These are phyloP conservation scores for Dipodomys ordii DNA, from an alignment of 2,113 vertebrate species.

Conservation along the genomic window DNA sequence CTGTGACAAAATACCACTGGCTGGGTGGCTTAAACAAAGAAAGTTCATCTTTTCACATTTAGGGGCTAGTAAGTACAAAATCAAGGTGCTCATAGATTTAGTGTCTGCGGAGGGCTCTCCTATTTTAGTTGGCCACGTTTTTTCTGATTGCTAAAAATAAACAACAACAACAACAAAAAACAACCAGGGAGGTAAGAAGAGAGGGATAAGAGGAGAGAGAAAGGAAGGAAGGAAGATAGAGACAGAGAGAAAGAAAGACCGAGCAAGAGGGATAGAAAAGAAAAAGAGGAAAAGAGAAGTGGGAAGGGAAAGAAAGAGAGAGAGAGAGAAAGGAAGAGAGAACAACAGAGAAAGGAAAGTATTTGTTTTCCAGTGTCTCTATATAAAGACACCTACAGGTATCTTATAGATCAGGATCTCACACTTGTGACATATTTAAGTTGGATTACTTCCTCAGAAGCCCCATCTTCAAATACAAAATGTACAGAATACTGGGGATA, in stretches of 20 bases:
- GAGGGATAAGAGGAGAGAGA: no score
- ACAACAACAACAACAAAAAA: no score
- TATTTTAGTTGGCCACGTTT: rapidly evolving
- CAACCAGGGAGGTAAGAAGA: background rate
- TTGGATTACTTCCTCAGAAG: background rate
- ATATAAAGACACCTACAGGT: background rate
- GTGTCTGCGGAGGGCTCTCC: no score
- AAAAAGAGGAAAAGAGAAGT: no score
- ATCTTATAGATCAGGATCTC: background rate
- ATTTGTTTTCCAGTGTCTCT: background rate
- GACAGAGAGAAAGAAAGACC: no score
- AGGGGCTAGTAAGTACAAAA: background rate
- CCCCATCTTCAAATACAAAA: background rate
- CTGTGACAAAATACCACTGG: background rate
- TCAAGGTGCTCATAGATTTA: background rate
- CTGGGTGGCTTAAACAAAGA: background rate
- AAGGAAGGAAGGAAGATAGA: background rate
- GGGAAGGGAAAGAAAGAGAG: no score
- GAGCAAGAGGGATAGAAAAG: background rate
- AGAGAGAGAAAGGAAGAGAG: background rate
- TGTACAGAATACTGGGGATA: background rate
- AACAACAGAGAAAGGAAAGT: background rate
- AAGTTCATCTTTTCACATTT: background rate
- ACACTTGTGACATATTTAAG: background rate
- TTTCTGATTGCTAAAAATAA: background rate